These are phyloP conservation scores for Drosophila lacteicornis DNA, from an alignment of 1,140 invertebrate genomes.

Conservation along the genomic window DNA sequence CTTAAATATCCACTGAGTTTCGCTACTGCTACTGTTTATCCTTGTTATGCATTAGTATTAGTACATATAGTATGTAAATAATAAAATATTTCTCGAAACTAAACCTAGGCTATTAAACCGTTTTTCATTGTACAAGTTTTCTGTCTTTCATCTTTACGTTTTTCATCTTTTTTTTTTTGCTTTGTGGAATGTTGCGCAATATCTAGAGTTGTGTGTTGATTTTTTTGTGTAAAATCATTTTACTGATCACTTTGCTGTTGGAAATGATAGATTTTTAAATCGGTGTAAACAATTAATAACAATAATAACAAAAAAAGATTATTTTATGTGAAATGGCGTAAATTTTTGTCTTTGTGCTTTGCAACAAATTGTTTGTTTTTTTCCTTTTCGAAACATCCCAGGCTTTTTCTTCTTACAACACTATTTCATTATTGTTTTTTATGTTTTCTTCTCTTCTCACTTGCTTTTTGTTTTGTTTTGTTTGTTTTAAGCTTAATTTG, in stretches of 20 bases:
- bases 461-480: conserved; percentile 24
- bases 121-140: conserved; percentile 75
- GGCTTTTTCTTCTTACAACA: conserved; percentile 55
- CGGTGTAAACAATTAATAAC: conserved; percentile 82
- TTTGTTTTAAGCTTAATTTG: conserved; percentile 74
- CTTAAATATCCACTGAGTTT: conserved; percentile 77
- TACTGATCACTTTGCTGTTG: conserved; percentile 78
- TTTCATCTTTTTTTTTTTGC: conserved; percentile 28
- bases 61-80: conserved; percentile 27
- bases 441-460: conserved; percentile 1
- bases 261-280: conserved; percentile 25
- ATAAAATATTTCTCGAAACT: conserved; percentile 17
- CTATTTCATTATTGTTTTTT: conserved; percentile 52
- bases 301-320: conserved; percentile 79
- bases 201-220: conserved; percentile 36
- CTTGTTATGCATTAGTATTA: conserved; percentile 32
- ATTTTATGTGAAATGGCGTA: conserved; percentile 77
- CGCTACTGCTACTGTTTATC: conserved; percentile 38
- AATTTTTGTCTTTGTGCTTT: conserved; percentile 72
- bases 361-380: conserved; percentile 74
- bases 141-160: conserved; percentile 62
- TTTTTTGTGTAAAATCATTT: conserved; percentile 75
- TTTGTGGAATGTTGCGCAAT: conserved; percentile 69
- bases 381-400: conserved; percentile 53
- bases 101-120: conserved; percentile 27